Conservation (phyloP, 2,113 vertebrate genomes). For the Grallaria varia region DNA sequence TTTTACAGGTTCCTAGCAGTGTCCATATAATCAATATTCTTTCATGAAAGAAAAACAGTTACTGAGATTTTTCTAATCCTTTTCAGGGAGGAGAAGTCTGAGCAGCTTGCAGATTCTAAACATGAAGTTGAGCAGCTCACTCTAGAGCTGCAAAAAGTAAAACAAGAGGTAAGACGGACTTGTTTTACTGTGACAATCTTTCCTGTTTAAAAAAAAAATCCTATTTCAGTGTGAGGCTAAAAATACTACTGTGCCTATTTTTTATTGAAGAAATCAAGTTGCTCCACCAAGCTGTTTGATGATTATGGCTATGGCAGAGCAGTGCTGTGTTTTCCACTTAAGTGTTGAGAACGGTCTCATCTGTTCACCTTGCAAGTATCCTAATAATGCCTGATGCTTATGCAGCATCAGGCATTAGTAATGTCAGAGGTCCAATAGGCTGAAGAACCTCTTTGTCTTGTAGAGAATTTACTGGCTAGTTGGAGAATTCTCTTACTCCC, state of each 20-base stretch:
- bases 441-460: not conserved
- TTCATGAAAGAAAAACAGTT: not conserved
- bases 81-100: slow-evolving; percentile 92
- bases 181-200: not conserved
- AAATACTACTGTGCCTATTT: not conserved
- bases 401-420: not conserved
- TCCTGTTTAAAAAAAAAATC: not conserved
- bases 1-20: not conserved
- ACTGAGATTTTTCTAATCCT: not conserved
- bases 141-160: slow-evolving; percentile 86
- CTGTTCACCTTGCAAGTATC: not conserved
- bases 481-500: not conserved
- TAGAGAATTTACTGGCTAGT: not conserved
- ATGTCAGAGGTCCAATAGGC: not conserved
- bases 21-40: not conserved
- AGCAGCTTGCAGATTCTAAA: slow-evolving; percentile 89
- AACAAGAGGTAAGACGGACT: slow-evolving; percentile 85
- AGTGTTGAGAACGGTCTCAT: not conserved
- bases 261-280: not conserved
- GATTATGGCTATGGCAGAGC: not conserved
- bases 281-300: not conserved
- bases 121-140: slow-evolving; percentile 87
- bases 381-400: not conserved
- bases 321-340: not conserved
- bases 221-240: not conserved